A percentile compares a stretch with the other conserved stretches of the same genome.
Evolutionary conservation across 2,888 invertebrate species (phyloP).

Genomic region (Cheilosia vernalis): DNA sequence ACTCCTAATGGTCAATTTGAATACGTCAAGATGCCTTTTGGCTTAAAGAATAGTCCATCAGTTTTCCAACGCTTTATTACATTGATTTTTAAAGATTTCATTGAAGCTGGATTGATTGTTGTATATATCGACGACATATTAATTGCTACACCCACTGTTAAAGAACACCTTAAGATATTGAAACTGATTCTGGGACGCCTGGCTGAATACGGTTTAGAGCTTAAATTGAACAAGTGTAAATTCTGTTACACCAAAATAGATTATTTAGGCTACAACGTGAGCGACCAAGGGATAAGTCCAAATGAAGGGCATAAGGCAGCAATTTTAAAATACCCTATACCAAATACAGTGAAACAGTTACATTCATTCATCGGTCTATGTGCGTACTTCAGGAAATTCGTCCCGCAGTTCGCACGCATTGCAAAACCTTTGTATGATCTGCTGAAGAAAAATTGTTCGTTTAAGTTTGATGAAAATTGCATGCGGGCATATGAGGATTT

Average conservation of each 20-base stretch:
- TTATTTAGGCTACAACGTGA: conserved; percentile 37
- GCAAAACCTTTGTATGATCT: conserved; percentile 78
- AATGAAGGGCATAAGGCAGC: conserved; percentile 13
- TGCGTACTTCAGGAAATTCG: conserved; percentile 66
- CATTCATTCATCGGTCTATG: conserved; percentile 53
- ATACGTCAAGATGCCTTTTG: too few species aligned
- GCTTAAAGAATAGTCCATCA: too few species aligned
- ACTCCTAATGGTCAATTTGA: too few species aligned
- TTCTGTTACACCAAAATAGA: not conserved
- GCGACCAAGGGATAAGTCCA: conserved; percentile 25
- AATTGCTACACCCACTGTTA: not conserved
- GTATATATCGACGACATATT: not conserved
- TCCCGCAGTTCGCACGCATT: conserved; percentile 61
- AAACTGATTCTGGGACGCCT: not conserved
- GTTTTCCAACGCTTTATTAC: not conserved
- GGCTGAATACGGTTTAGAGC: conserved; percentile 10
- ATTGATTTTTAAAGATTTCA: not conserved
- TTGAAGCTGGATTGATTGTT: not conserved
- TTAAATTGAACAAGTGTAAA: conserved; percentile 6
- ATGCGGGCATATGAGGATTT: conserved; percentile 44
- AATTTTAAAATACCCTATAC: conserved; percentile 37
- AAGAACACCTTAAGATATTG: not conserved
- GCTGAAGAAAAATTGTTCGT: conserved; percentile 45
- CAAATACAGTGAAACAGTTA: conserved; percentile 11
- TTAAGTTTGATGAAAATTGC: conserved; percentile 48